A percentile compares a stretch with the other conserved stretches of the same genome.
These are phyloP conservation scores for Cephalopachus bancanus DNA, from an alignment of 2,797 vertebrate genomes.

Conservation along the genomic window DNA sequence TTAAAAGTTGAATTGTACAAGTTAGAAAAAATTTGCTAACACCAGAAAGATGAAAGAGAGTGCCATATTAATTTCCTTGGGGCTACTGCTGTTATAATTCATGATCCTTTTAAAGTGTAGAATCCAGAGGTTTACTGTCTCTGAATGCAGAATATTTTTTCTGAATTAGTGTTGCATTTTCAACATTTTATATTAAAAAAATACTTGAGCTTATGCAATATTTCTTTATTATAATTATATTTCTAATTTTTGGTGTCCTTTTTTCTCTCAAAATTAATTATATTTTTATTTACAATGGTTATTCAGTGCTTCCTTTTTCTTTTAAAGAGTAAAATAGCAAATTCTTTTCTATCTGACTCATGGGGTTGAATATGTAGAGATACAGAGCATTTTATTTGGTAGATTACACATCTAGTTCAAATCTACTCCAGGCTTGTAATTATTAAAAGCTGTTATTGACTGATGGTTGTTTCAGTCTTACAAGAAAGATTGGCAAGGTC, in stretches of 20 bases:
- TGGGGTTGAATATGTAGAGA: conserved; percentile 1
- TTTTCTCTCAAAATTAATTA: conserved; percentile 12
- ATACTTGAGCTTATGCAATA: not conserved
- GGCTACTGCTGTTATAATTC: conserved; percentile 22
- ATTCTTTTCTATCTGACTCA: not conserved
- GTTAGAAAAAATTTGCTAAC: conserved; percentile 61
- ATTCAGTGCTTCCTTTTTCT: conserved; percentile 46
- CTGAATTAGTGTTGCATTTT: conserved; percentile 54
- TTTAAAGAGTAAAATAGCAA: not conserved
- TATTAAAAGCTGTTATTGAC: not conserved
- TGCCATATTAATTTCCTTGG: conserved; percentile 57
- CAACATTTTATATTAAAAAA: conserved; percentile 45
- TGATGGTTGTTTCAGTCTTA: not conserved
- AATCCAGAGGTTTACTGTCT: conserved; percentile 50
- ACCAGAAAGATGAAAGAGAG: conserved; percentile 71
- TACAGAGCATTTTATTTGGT: conserved; percentile 7
- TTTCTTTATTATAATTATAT: conserved; percentile 38
- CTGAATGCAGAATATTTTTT: conserved; percentile 59
- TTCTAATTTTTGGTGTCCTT: not conserved
- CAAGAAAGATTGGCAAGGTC: not conserved
- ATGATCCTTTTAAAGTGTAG: conserved; percentile 66
- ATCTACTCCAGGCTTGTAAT: not conserved
- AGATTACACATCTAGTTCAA: conserved; percentile 1
- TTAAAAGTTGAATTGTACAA: conserved; percentile 67
- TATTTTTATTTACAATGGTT: conserved; percentile 30